phyloP scores from a whole-genome alignment of 2,888 invertebrate species.

The Cosmia trapezina region DNA sequence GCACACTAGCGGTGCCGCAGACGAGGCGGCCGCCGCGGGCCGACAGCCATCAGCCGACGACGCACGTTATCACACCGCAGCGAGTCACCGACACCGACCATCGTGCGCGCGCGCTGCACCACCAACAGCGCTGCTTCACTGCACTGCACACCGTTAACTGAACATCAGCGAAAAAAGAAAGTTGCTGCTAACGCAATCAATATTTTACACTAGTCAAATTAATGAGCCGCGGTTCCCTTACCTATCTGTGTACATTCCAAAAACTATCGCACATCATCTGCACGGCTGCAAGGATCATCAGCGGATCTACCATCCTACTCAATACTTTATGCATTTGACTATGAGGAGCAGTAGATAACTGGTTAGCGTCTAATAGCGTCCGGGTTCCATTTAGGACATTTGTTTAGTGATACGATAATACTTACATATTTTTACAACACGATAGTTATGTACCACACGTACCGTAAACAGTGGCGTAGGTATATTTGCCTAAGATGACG shows the following conservation, averaged over 20 bases:
- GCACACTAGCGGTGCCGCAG: constrained; percentile 72
- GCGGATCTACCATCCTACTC: not conserved
- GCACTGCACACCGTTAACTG: constrained; percentile 52
- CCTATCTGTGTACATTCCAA: not conserved
- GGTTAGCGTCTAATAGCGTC: not conserved
- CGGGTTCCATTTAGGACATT: constrained; percentile 14
- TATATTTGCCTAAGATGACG: constrained; percentile 77
- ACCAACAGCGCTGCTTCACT: constrained; percentile 40
- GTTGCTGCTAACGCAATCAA: constrained; percentile 48
- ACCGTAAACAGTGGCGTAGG: constrained; percentile 68
- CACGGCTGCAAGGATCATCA: not conserved
- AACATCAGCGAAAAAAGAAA: constrained; percentile 59
- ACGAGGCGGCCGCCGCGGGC: constrained; percentile 52
- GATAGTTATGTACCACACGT: constrained; percentile 33
- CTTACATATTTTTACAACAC: constrained; percentile 44
- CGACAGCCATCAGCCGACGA: constrained; percentile 35
- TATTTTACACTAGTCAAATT: constrained; percentile 32
- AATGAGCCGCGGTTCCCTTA: constrained; percentile 12
- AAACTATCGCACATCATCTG: not conserved
- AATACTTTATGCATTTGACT: not conserved
- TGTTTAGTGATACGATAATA: constrained; percentile 19
- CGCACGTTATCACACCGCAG: constrained; percentile 63
- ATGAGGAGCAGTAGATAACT: not conserved
- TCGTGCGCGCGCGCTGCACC: constrained; percentile 23
- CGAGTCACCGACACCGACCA: constrained; percentile 21